phyloP scores from a whole-genome alignment of 2,888 invertebrate species.

The Chironomus tentans region DNA sequence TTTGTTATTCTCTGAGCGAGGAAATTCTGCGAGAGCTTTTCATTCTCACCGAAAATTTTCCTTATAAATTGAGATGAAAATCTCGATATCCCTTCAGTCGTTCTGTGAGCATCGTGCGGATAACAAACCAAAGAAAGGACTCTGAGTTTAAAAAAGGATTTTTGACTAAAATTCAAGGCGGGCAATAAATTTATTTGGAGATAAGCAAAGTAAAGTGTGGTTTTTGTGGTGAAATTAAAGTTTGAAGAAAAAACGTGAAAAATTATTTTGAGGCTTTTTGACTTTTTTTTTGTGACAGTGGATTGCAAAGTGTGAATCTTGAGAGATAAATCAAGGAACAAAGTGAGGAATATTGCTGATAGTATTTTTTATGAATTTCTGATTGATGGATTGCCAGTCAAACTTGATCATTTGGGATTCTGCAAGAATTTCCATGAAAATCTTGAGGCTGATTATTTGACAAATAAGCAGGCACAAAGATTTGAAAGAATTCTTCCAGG shows the following conservation, averaged over 20 bases:
- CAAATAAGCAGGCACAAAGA: too few species aligned
- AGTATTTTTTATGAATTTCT: too few species aligned
- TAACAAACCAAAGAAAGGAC: not conserved
- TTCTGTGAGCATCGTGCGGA: not conserved
- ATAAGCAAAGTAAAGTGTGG: not conserved
- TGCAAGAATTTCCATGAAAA: too few species aligned
- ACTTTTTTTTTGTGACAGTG: not conserved
- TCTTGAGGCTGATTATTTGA: too few species aligned
- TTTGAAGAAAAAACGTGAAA: not conserved
- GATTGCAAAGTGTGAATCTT: too few species aligned
- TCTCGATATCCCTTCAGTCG: conserved; percentile 20
- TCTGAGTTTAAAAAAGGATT: not conserved
- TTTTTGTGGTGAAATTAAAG: not conserved
- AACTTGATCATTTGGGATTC: too few species aligned
- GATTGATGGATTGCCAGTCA: too few species aligned
- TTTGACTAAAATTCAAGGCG: not conserved
- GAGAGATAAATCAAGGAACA: too few species aligned
- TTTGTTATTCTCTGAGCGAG: not conserved
- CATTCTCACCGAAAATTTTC: not conserved
- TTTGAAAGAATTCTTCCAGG: too few species aligned
- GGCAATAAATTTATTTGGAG: not conserved
- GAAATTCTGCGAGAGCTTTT: not conserved
- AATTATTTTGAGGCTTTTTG: not conserved
- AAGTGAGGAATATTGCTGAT: too few species aligned
- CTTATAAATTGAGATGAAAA: conserved; percentile 27